A percentile compares a stretch with the other conserved stretches of the same genome.
These are phyloP conservation scores for Euphonia xanthogaster DNA, from an alignment of 2,797 vertebrate species.

Conservation along the genomic window DNA sequence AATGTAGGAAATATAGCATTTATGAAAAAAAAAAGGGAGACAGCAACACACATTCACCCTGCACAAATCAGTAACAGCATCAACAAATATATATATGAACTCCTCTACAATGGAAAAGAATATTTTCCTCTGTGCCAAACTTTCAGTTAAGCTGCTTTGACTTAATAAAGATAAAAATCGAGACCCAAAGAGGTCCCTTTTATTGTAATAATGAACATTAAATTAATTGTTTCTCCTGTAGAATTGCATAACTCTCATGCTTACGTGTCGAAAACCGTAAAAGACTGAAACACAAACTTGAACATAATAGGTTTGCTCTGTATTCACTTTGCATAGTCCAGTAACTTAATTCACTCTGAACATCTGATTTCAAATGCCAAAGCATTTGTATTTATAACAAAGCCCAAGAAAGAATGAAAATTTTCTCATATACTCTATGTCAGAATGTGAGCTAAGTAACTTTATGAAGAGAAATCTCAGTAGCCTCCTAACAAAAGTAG, in stretches of 20 bases:
- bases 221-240: not conserved
- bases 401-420: not conserved
- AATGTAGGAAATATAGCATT: not conserved
- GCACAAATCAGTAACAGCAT: not conserved
- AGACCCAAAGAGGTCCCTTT: not conserved
- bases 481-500: not conserved
- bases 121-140: not conserved
- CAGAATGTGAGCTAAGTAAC: not conserved
- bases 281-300: not conserved
- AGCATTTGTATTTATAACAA: not conserved
- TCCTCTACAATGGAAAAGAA: not conserved
- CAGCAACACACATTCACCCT: not conserved
- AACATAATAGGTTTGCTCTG: not conserved
- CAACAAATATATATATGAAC: not conserved
- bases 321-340: not conserved
- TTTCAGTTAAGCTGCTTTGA: not conserved
- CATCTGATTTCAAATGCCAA: not conserved
- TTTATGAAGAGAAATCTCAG: not conserved
- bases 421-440: not conserved
- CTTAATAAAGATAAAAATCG: not conserved
- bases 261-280: not conserved
- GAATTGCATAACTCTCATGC: not conserved
- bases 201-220: not conserved
- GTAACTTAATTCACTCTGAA: not conserved
- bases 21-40: not conserved